Evolutionary conservation across 2,797 vertebrate species (phyloP), one percentile per base, ranked within the genome.

Genomic region (Bradypodion pumilum): DNA sequence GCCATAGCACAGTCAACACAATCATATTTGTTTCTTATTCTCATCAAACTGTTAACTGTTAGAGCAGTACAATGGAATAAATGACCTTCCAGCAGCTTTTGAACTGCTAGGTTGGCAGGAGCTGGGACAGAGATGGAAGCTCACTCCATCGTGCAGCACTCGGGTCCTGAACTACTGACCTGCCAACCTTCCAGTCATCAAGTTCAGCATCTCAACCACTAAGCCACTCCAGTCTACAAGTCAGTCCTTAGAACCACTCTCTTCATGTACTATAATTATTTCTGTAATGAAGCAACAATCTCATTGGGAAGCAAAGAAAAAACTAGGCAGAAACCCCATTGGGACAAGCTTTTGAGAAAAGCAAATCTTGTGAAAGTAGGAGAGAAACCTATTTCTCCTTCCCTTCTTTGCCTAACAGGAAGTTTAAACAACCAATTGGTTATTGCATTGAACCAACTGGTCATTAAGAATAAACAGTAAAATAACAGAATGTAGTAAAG

Each of bases 391-490:
- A 44, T 13, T 21, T 35, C 4, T 56, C 25, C 29, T 42, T 19
- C 46, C 42, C 65, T 3, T 29, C 16, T 44, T 62, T 46, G 59
- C 27, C 4, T 0, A 16, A 16, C 8, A 44, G 35, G 29, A 73
- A 40, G 32, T 19, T 84, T 79, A 84, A 79, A 23, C 60, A 79
- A 42, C 65, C 77, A 40, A 62, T 78, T 62, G 66, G 66, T 78
- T 73, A 52, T 7, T 42, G 27, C 65, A 65, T 40, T 25, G 35
- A 79, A 69, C 35, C 42, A 70, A 49, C 25, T 13, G 44, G 42
- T 63, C 40, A 69, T 65, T 63, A 27, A 65, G 44, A 73, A 79
- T 40, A 73, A 79, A 78, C 37, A n/a, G 32, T 63, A 78, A 84
- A 23, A 63, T 27, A n/a, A 83, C 2, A 52, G 42, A 74, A 63